A percentile compares a stretch with the other conserved stretches of the same genome.
Conservation (phyloP, 2,113 vertebrate genomes). For the Myocastor coypus region DNA sequence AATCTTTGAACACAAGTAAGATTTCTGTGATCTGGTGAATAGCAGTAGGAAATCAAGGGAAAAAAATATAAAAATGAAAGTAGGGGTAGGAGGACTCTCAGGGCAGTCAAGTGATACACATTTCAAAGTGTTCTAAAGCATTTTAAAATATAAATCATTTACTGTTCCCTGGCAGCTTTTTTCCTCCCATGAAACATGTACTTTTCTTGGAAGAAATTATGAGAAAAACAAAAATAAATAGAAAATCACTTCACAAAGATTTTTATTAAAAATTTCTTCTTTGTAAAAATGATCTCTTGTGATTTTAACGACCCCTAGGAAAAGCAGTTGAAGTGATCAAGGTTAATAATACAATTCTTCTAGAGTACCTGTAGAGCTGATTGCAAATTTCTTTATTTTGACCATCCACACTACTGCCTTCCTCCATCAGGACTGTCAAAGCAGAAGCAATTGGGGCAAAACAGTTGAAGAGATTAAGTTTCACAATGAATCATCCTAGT, state of each 20-base stretch:
- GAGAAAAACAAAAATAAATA: conserved; percentile 37
- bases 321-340: not conserved
- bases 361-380: not conserved
- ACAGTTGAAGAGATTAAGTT: not conserved
- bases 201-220: conserved; percentile 34
- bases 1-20: not conserved
- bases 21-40: not conserved
- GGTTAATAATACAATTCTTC: not conserved
- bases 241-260: conserved; percentile 15
- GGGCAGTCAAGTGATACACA: not conserved
- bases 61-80: not conserved
- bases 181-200: not conserved
- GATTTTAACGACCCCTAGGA: not conserved
- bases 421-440: not conserved
- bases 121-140: not conserved
- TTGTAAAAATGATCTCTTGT: conserved; percentile 3
- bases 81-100: not conserved
- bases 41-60: not conserved
- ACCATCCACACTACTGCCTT: not conserved
- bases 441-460: not conserved
- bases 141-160: conserved; percentile 1
- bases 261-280: not conserved
- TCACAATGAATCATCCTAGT: not conserved
- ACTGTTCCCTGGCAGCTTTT: not conserved
- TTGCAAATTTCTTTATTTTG: not conserved